Evolutionary conservation across 2,888 invertebrate genomes (phyloP), one percentile per base, ranked within the genome.

Genomic region (Hybos culiciformis): DNA sequence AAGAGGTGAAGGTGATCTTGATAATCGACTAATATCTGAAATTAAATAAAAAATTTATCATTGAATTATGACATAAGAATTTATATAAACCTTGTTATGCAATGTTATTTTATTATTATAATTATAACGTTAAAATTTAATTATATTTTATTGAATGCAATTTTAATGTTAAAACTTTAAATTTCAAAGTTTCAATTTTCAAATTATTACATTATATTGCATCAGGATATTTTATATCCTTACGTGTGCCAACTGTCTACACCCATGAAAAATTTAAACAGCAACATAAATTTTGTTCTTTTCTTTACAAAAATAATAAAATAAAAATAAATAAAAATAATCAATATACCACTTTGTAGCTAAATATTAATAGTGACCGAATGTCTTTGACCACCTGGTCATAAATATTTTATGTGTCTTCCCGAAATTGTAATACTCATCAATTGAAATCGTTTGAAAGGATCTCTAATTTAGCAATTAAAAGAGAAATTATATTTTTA

Each of bases 1-100:
- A 53, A 83, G 80, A 57, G 84, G 83, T 57, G 81, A 80, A 49
- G 83, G 83, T 55, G 83, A 79, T 67, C 83, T 82, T 61, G 83
- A 80, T 60, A 82, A 66, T 54, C 74, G 70, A 61, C 71, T 79
- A 68, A 65, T 63, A 55, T 63, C 64, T 65, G 59, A 18, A 62
- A 57, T 44, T 44, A 42, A 39, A 44, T 41, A 50, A n/a, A 42
- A 42, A 45, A 33, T 36, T 29, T 29, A 29, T 12, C 8, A 29
- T 29, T 29, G n/a, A 29, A 5, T 29, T 29, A 12, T n/a, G 2
- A 12, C 3, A 29, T 2, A 43, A 17, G 40, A 21, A 44, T 41
- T n/a, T 32, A 8, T 43, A 44, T 40, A 14, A 45, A 39, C 20
- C 9, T 37, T 17, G 37, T 41, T 26, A 23, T 20, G 43, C 15